Base-by-base conservation (phyloP, 2,888 invertebrate genomes). In the Choreutis nemorana region DNA sequence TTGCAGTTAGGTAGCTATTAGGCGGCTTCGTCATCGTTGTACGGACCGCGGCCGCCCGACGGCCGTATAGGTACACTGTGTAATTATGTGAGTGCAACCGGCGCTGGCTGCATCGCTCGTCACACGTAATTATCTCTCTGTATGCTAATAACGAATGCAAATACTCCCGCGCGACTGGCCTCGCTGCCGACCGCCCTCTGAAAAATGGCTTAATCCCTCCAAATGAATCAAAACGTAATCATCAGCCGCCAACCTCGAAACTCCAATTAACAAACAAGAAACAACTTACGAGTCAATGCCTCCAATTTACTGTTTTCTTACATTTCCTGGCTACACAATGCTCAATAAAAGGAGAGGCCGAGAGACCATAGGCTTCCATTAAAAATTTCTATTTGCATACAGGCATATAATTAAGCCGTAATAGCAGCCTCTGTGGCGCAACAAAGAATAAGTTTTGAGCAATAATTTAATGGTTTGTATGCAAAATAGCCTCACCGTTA, bases 391-490 rank as follows among this genome's bases (percentile, higher is more conserved):
- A 77, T 77, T 77, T 72, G 71, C 75, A 77, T 75, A 70, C 67
- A 55, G 62, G 55, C 55, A 60, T 73, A 60, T 66, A 75, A 78
- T 77, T 78, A 78, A 70, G 63, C 64, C 54, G 57, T 77, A 75
- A 78, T 75, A 73, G 66, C 68, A 66, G 66, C 62, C 65, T 70
- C 65, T 59, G 68, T 73, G 65, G 68, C 55, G 77, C 65, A 77
- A 75, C 75, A 72, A 65, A 72, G 77, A 77, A 75, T 78, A 68
- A 73, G 67, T 77, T 77, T 77, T 73, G 63, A 75, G 75, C 71
- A 78, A 75, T 78, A 75, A 78, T 75, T 71, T 75, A 73, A 78
- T 77, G 73, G 75, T 67, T 68, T 70, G 72, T 77, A 78, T 77
- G 77, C 75, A 78, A 78, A 78, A 77, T 72, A 75, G 71, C 59